Evolutionary conservation across 2,888 invertebrate genomes (phyloP), one percentile per base, ranked within the genome.

Genomic region (Romanomermis culicivorax): DNA sequence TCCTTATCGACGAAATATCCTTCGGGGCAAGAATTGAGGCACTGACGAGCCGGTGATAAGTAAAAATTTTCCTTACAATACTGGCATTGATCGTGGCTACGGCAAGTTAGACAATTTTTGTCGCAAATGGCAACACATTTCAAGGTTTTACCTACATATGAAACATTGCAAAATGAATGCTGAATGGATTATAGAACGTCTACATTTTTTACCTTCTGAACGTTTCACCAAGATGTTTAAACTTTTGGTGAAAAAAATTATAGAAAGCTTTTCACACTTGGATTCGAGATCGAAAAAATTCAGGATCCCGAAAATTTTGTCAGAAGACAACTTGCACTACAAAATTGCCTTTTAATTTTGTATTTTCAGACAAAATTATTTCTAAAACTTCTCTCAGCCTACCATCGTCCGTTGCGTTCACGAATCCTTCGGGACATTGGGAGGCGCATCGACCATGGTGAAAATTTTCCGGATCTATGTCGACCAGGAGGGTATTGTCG

Each of bases 381-480:
- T n/a, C n/a, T n/a, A n/a, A n/a, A n/a, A n/a, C n/a, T n/a, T n/a
- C n/a, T n/a, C n/a, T n/a, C n/a, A n/a, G n/a, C 7, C 23, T 20
- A 45, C 47, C 14, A 45, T 23, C 23, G 7, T 20, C 47, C 17
- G 24, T 45, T 45, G 23, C 24, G 23, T 3, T 2, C 3, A n/a
- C 25, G n/a, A 53, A 48, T 2, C 51, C 54, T 4, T 26, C 29
- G n/a, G 68, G 68, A 50, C 68, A 68, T 24, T 55, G 51, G 24
- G 64, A 63, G 11, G 67, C 64, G 56, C 68, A 68, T 27, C 63
- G 64, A 27, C 68, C 66, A 50, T 68, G 65, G 52, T 64, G 63
- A 51, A 63, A 60, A 23, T 53, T 54, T 1, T 62, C 62, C 56
- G 62, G 62, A 30, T 63, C 64, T 23, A 63, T 63, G 48, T 68